Conservation (phyloP, 37 sponge, comb jelly and placozoan genomes). For the Trichoplax adhaerens region DNA sequence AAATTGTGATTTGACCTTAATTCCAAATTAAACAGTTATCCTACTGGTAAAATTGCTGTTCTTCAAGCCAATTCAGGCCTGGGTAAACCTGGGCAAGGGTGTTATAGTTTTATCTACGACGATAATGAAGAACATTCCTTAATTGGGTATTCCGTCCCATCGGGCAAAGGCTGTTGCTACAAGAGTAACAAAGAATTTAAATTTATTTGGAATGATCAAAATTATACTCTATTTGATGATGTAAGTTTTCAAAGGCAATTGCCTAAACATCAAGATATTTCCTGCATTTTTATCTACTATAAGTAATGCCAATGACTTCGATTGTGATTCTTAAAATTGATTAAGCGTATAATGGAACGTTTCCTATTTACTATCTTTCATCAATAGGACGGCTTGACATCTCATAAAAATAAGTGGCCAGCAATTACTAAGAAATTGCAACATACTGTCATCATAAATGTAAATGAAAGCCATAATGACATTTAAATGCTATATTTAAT, state of each 20-base stretch:
- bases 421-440: slow-evolving; percentile 25
- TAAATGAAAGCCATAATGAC: slow-evolving; percentile 1
- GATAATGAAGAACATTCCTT: slow-evolving; percentile 26
- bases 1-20: too few species aligned
- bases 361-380: neutral
- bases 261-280: too few species aligned
- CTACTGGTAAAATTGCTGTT: slow-evolving; percentile 50
- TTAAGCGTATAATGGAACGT: slow-evolving; percentile 4
- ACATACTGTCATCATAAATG: slow-evolving; percentile 27
- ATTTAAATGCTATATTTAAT: neutral
- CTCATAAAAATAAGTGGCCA: slow-evolving; percentile 64
- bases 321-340: neutral
- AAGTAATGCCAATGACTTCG: too few species aligned
- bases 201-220: slow-evolving; percentile 29
- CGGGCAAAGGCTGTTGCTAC: slow-evolving; percentile 57
- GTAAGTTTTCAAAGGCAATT: slow-evolving; percentile 8
- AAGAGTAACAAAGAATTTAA: slow-evolving; percentile 29
- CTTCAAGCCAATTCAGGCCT: slow-evolving; percentile 1
- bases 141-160: slow-evolving; percentile 55
- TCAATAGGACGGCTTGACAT: slow-evolving; percentile 37
- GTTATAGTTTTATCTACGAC: slow-evolving; percentile 38
- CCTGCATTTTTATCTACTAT: too few species aligned
- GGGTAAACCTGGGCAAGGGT: too few species aligned
- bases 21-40: slow-evolving; percentile 20
- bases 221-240: slow-evolving; percentile 47